These are phyloP conservation scores for Autographa gamma DNA, from an alignment of 2,888 invertebrate genomes.

Conservation along the genomic window DNA sequence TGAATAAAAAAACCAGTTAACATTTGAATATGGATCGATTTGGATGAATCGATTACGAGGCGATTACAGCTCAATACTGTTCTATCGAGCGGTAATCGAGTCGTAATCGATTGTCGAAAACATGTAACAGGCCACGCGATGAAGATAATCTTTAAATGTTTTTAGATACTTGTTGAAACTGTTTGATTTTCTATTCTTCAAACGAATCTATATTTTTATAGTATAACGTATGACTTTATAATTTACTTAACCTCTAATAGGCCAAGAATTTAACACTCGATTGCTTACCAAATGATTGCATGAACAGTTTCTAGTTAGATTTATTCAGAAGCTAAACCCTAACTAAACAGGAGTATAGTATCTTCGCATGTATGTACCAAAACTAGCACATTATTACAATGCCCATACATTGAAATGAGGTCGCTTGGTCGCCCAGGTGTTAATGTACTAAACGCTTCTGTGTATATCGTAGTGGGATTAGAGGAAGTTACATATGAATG, in stretches of 20 bases:
- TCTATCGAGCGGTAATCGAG: conserved; percentile 34
- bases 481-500: conserved; percentile 36
- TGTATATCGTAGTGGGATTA: conserved; percentile 25
- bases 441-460: conserved; percentile 41
- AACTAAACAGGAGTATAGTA: conserved; percentile 5
- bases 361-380: conserved; percentile 35
- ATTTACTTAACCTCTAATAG: neutral
- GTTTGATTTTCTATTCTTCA: neutral
- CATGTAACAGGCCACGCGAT: conserved; percentile 11
- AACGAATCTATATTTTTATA: neutral
- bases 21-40: conserved; percentile 44
- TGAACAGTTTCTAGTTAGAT: neutral
- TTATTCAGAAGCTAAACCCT: conserved; percentile 11
- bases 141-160: conserved; percentile 2
- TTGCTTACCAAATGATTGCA: neutral
- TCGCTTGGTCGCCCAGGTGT: conserved; percentile 42
- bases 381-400: conserved; percentile 39
- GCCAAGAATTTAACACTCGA: neutral
- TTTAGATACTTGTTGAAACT: neutral
- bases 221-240: neutral
- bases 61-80: conserved; percentile 12
- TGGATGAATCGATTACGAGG: conserved; percentile 1
- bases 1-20: conserved; percentile 25
- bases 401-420: conserved; percentile 38
- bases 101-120: conserved; percentile 27